A percentile compares a stretch with the other conserved stretches of the same genome.
phyloP scores from a whole-genome alignment of 1,140 invertebrate genomes.

The Yoshiicerus persimilis region DNA sequence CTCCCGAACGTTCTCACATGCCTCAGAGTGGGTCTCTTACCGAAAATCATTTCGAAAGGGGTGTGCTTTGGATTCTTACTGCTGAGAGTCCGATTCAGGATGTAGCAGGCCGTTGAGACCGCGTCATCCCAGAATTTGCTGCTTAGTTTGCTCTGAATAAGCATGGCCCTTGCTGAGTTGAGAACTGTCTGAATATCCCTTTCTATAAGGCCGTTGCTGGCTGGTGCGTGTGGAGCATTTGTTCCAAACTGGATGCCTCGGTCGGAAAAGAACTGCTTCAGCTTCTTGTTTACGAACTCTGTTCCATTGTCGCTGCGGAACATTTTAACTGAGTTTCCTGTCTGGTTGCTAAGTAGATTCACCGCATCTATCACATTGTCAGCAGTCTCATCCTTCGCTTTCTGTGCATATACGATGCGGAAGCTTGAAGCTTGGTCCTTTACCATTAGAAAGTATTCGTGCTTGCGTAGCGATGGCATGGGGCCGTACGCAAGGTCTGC shows the following conservation, averaged over 20 bases:
- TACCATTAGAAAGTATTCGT: neutral
- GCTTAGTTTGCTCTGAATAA: neutral
- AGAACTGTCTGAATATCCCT: neutral
- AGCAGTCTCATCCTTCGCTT: neutral
- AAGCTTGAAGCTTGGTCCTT: neutral
- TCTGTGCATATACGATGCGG: too few relatives aligned
- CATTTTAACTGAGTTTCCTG: neutral
- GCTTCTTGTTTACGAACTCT: too few relatives aligned
- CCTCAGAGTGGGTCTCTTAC: neutral
- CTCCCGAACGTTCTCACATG: constrained; percentile 4
- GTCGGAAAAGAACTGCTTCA: too few relatives aligned
- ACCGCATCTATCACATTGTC: neutral
- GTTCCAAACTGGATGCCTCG: too few relatives aligned
- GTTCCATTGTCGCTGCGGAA: constrained; percentile 11
- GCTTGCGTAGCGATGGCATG: neutral
- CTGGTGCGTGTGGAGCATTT: neutral
- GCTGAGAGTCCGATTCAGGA: neutral
- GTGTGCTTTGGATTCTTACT: neutral
- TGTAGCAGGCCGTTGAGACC: neutral
- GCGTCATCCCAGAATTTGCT: neutral
- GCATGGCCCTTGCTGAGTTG: neutral
- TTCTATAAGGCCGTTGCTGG: neutral
- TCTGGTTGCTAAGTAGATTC: neutral
- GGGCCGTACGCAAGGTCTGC: neutral
- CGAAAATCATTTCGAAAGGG: neutral